phyloP scores from a whole-genome alignment of 2,888 invertebrate genomes.

The Leptinotarsa juncta region DNA sequence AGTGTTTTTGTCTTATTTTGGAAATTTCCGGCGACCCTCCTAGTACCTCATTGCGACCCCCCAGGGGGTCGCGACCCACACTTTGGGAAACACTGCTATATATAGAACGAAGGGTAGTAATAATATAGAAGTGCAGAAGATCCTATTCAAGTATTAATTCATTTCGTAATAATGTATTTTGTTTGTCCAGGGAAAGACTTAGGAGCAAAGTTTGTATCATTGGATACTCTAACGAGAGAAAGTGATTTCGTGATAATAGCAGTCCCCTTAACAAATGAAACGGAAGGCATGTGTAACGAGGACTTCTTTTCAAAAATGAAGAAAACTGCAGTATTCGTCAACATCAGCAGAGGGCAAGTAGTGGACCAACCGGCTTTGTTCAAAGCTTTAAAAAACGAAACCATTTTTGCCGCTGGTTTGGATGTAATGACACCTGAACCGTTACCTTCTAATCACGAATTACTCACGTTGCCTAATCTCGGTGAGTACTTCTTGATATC shows the following conservation, averaged over 20 bases:
- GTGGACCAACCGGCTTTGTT: constrained; percentile 86
- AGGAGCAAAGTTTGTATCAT: constrained; percentile 73
- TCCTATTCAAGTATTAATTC: too few relatives aligned
- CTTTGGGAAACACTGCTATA: too few relatives aligned
- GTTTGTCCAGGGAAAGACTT: constrained; percentile 65
- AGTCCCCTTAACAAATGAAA: constrained; percentile 77
- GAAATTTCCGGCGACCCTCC: too few relatives aligned
- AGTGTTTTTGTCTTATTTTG: too few relatives aligned
- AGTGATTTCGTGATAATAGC: constrained; percentile 83
- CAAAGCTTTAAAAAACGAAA: constrained; percentile 77
- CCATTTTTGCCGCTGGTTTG: constrained; percentile 88
- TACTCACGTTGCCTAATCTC: constrained; percentile 84
- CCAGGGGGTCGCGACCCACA: too few relatives aligned
- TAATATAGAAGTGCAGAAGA: too few relatives aligned
- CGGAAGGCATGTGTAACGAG: constrained; percentile 77
- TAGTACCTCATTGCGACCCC: too few relatives aligned
- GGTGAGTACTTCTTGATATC: constrained; percentile 69
- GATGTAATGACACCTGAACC: constrained; percentile 95
- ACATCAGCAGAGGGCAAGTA: constrained; percentile 81
- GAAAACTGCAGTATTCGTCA: constrained; percentile 78
- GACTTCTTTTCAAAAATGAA: constrained; percentile 81
- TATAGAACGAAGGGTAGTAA: too few relatives aligned
- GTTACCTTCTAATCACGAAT: constrained; percentile 80
- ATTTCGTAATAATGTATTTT: background rate
- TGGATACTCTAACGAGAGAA: constrained; percentile 74